phyloP scores from a whole-genome alignment of 2,113 vertebrate genomes.

The Tachuris rubrigastra region DNA sequence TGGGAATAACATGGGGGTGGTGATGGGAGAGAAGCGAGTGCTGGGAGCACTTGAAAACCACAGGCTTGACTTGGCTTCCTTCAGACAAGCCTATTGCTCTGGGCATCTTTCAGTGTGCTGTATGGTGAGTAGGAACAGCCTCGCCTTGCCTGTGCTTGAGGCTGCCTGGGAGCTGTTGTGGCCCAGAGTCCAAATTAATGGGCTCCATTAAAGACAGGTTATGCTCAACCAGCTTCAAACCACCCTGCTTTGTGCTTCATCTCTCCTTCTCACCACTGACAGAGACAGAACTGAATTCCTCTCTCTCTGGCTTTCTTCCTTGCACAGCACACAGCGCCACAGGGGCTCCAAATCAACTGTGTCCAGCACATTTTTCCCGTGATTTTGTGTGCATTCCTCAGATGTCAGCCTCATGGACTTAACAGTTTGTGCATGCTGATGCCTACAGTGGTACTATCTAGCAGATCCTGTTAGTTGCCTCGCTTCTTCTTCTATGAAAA shows the following conservation, averaged over 20 bases:
- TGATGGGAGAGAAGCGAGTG: rapidly evolving
- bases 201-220: background rate
- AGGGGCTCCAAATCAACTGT: constrained; percentile 23
- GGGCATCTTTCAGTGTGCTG: background rate
- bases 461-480: background rate
- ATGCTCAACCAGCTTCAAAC: background rate
- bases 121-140: background rate
- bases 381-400: constrained; percentile 46
- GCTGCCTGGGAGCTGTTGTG: background rate
- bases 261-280: background rate
- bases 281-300: constrained; percentile 12
- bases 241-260: background rate
- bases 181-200: background rate
- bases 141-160: rapidly evolving
- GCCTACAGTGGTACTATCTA: background rate
- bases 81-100: background rate
- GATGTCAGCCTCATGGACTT: background rate
- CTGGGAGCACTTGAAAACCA: background rate
- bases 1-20: background rate
- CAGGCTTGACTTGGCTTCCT: background rate
- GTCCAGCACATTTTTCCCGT: constrained; percentile 32
- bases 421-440: background rate
- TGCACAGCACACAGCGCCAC: background rate
- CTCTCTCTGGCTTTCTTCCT: background rate
- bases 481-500: background rate